Evolutionary conservation across 2,113 vertebrate species (phyloP).

Genomic region (Alectura lathami): DNA sequence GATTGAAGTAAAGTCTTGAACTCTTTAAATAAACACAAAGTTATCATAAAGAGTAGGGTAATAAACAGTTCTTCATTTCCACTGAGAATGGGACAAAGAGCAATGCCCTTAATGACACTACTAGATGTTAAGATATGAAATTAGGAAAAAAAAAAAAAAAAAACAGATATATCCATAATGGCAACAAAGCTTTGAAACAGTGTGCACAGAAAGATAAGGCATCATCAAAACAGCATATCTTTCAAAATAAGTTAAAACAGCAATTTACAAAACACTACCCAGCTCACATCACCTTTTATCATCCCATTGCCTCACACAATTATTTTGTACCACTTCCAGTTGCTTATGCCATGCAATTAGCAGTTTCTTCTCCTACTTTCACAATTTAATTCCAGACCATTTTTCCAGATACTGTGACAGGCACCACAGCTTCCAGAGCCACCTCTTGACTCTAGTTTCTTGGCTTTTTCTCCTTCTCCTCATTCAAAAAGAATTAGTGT

Average conservation of each 20-base stretch:
- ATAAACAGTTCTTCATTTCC: neutral
- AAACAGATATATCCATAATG: accelerated
- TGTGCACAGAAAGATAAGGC: neutral
- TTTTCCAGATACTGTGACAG: neutral
- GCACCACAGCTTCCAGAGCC: neutral
- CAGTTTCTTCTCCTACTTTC: neutral
- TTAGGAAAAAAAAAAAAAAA: neutral
- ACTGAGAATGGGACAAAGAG: neutral
- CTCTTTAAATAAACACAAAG: neutral
- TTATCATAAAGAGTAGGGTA: neutral
- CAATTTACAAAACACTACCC: neutral
- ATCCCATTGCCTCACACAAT: neutral
- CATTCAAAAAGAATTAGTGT: neutral
- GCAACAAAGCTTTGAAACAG: neutral
- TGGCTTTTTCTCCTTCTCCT: neutral
- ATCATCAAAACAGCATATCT: neutral
- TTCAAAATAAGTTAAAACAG: neutral
- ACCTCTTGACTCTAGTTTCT: neutral
- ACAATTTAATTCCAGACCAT: neutral
- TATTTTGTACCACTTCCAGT: neutral
- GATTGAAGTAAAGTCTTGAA: neutral
- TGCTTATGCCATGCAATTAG: neutral
- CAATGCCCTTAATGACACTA: neutral
- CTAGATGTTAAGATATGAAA: neutral
- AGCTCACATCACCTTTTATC: neutral